Conservation (phyloP, 2,797 vertebrate species). For the Lemur catta region DNA sequence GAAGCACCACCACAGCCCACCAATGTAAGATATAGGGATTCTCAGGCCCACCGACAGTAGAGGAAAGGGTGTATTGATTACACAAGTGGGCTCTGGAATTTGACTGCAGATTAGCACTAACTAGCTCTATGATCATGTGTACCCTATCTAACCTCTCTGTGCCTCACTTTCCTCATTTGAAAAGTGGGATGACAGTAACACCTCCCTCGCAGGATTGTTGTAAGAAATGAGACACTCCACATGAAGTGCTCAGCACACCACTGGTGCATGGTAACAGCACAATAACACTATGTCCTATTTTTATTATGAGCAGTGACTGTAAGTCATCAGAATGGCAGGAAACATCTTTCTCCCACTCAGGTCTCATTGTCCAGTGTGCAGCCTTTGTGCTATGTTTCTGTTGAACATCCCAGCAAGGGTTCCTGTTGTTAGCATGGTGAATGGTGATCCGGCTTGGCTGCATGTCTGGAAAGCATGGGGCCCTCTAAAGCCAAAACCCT, state of each 20-base stretch:
- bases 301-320: not conserved
- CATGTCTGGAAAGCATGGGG: not conserved
- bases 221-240: not conserved
- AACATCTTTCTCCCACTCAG: not conserved
- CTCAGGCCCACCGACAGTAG: not conserved
- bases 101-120: not conserved
- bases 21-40: fast-evolving
- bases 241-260: not conserved
- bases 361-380: fast-evolving
- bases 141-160: not conserved
- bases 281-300: not conserved
- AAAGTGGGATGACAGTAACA: not conserved
- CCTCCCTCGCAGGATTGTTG: not conserved
- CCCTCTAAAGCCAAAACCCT: not conserved
- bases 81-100: not conserved
- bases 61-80: not conserved
- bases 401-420: not conserved
- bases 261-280: not conserved
- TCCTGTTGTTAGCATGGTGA: not conserved
- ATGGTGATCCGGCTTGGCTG: not conserved
- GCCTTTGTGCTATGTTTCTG: not conserved
- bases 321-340: not conserved
- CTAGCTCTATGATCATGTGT: not conserved
- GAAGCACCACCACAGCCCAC: not conserved
- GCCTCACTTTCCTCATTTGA: not conserved